These are phyloP conservation scores for Leucania comma DNA, from an alignment of 2,888 invertebrate species.

Conservation along the genomic window DNA sequence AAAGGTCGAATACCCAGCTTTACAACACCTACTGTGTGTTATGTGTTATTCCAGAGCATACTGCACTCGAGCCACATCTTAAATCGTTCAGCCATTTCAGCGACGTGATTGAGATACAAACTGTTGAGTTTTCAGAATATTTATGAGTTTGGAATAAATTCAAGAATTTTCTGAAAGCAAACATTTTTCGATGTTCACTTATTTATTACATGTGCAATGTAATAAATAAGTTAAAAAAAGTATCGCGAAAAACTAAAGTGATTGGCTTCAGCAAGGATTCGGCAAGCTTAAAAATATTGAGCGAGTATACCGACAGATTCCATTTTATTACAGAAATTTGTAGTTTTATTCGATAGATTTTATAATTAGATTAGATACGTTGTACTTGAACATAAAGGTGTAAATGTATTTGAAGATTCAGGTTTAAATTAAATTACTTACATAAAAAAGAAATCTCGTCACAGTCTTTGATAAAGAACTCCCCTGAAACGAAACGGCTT, in stretches of 20 bases:
- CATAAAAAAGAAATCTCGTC: too few species aligned
- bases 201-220: too few species aligned
- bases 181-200: background rate
- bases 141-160: background rate
- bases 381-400: too few species aligned
- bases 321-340: constrained; percentile 11
- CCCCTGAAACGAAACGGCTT: too few species aligned
- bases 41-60: background rate
- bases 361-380: background rate
- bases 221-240: constrained; percentile 12
- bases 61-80: background rate
- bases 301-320: constrained; percentile 2
- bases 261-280: constrained; percentile 20
- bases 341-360: constrained; percentile 4
- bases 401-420: too few species aligned
- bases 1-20: too few species aligned
- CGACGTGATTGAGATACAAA: background rate
- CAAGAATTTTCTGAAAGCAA: background rate
- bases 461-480: too few species aligned
- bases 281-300: constrained; percentile 14
- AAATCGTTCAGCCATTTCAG: background rate
- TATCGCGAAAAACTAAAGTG: constrained; percentile 23
- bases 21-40: background rate
- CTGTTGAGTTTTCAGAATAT: background rate
- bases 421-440: too few species aligned